Conservation (phyloP, 1,140 invertebrate genomes). For the Drosophila orosa region DNA sequence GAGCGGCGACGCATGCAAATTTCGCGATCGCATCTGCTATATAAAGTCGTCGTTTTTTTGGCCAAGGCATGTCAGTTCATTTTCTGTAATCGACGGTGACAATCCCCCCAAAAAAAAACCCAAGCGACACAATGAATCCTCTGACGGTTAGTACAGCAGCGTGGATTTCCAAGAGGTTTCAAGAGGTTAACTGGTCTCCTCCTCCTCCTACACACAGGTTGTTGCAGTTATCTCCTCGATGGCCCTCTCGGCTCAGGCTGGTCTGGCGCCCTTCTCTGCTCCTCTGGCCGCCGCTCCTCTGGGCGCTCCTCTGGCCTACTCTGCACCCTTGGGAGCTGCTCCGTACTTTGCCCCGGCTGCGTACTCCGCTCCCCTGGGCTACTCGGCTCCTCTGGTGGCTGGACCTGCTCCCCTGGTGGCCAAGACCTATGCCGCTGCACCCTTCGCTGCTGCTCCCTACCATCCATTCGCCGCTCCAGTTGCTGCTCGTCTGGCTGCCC, state of each 20-base stretch:
- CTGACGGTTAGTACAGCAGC: constrained; percentile 73
- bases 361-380: constrained; percentile 66
- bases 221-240: constrained; percentile 81
- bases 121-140: constrained; percentile 83
- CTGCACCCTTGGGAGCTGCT: constrained; percentile 54
- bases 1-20: constrained; percentile 61
- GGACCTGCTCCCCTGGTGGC: constrained; percentile 43
- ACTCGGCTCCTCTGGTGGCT: constrained; percentile 56
- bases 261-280: constrained; percentile 52
- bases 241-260: constrained; percentile 72
- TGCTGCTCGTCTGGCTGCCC: constrained; percentile 42
- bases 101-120: constrained; percentile 64
- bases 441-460: constrained; percentile 35
- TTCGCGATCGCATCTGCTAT: constrained; percentile 72
- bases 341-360: constrained; percentile 36
- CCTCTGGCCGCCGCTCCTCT: constrained; percentile 62
- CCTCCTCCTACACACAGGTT: constrained; percentile 48
- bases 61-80: constrained; percentile 82
- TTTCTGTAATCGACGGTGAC: constrained; percentile 83
- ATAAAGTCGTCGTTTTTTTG: constrained; percentile 75
- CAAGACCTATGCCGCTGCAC: constrained; percentile 64
- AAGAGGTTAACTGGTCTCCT: not conserved
- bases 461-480: constrained; percentile 56
- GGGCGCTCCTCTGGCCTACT: constrained; percentile 66
- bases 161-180: not conserved